Percentiles rank a stretch among this genome's conserved stretches.
phyloP scores from a whole-genome alignment of 2,113 vertebrate genomes.

The Scalopus aquaticus region DNA sequence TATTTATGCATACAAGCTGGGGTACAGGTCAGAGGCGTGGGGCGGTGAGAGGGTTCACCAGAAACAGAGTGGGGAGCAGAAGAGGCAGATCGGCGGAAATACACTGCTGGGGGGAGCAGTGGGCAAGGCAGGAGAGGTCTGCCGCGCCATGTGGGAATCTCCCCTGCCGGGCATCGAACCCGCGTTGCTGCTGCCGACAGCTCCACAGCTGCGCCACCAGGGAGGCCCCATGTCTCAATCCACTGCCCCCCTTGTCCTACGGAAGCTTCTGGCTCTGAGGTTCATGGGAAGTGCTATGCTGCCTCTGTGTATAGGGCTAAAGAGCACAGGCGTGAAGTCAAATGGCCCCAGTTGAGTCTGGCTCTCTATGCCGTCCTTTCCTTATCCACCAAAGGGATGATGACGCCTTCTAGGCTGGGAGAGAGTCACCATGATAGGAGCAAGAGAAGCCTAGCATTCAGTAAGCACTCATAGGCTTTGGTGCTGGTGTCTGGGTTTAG shows the following conservation, averaged over 20 bases:
- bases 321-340: background rate
- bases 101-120: too few species aligned
- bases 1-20: too few species aligned
- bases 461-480: background rate
- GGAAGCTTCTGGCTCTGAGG: background rate
- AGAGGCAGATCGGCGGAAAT: too few species aligned
- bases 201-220: too few species aligned
- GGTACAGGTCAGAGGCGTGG: too few species aligned
- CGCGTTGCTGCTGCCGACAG: too few species aligned
- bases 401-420: background rate
- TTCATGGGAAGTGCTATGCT: background rate
- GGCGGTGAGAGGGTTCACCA: too few species aligned
- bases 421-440: background rate
- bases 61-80: too few species aligned
- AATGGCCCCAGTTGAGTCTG: background rate
- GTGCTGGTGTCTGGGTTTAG: background rate
- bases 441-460: background rate
- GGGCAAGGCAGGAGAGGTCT: too few species aligned
- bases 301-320: background rate
- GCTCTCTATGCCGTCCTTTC: background rate
- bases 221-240: too few species aligned
- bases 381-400: background rate
- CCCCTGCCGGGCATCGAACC: too few species aligned
- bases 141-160: too few species aligned
- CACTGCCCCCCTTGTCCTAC: background rate